phyloP scores from a whole-genome alignment of 2,113 vertebrate species.

The Riparia riparia region DNA sequence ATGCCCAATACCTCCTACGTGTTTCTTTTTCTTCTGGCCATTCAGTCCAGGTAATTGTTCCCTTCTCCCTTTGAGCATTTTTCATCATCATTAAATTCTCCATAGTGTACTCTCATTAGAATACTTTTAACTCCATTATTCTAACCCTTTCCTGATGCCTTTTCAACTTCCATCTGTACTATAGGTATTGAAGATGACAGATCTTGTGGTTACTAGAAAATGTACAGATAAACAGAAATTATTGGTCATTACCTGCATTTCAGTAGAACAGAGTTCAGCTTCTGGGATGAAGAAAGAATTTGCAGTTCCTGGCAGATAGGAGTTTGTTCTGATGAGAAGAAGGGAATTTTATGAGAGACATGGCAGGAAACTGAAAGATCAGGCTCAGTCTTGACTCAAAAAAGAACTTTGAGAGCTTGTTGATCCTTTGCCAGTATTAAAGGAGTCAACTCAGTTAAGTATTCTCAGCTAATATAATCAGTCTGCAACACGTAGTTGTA shows the following conservation, averaged over 20 bases:
- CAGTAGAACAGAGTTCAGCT: neutral
- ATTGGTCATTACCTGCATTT: neutral
- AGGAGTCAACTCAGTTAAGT: neutral
- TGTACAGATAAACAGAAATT: neutral
- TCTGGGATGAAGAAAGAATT: neutral
- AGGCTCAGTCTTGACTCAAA: neutral
- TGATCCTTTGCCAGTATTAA: neutral
- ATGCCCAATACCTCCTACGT: neutral
- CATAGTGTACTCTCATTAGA: neutral
- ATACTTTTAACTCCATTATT: neutral
- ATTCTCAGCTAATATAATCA: conserved; percentile 7
- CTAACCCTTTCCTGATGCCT: neutral
- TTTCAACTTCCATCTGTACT: neutral
- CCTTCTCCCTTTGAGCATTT: neutral
- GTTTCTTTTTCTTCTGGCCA: neutral
- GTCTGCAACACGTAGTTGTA: neutral
- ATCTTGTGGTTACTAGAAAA: neutral
- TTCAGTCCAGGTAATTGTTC: neutral
- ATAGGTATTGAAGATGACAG: neutral
- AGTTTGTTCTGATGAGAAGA: neutral
- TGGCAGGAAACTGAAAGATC: neutral
- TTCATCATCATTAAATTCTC: neutral
- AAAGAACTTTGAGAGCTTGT: neutral
- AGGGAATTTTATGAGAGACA: neutral
- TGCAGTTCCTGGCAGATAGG: neutral